These are phyloP conservation scores for Festucalex cinctus DNA, from an alignment of 2,113 vertebrate genomes.

Conservation along the genomic window DNA sequence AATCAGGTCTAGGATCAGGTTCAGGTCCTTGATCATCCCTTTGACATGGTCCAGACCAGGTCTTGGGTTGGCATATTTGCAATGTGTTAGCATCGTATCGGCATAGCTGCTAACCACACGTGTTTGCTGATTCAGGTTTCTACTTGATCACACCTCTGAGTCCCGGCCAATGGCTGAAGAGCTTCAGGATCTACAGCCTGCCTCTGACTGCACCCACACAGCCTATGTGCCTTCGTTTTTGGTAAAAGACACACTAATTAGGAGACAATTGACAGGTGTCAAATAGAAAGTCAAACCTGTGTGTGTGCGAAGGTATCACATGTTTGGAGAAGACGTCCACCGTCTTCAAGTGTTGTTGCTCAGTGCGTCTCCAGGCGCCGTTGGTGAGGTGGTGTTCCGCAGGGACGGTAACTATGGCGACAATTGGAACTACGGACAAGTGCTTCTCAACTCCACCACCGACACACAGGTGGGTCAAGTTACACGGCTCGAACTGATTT, in stretches of 20 bases:
- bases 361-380: background rate
- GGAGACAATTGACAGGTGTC: background rate
- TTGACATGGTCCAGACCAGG: background rate
- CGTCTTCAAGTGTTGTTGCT: conserved; percentile 68
- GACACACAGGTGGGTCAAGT: conserved; percentile 72
- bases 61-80: background rate
- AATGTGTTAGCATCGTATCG: background rate
- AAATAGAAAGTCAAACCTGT: background rate
- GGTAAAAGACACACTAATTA: conserved; percentile 65
- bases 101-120: background rate
- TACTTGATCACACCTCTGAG: conserved; percentile 80
- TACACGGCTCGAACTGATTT: background rate
- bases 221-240: conserved; percentile 82
- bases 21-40: no score
- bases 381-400: conserved; percentile 68
- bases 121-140: conserved; percentile 72
- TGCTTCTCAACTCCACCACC: conserved; percentile 76
- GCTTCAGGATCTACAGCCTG: conserved; percentile 78
- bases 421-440: conserved; percentile 86
- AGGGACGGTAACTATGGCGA: conserved; percentile 87
- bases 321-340: conserved; percentile 79
- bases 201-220: conserved; percentile 60
- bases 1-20: no score
- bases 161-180: conserved; percentile 50
- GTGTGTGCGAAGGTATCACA: conserved; percentile 81